phyloP scores from a whole-genome alignment of 2,797 vertebrate species.

The Acomys russatus region DNA sequence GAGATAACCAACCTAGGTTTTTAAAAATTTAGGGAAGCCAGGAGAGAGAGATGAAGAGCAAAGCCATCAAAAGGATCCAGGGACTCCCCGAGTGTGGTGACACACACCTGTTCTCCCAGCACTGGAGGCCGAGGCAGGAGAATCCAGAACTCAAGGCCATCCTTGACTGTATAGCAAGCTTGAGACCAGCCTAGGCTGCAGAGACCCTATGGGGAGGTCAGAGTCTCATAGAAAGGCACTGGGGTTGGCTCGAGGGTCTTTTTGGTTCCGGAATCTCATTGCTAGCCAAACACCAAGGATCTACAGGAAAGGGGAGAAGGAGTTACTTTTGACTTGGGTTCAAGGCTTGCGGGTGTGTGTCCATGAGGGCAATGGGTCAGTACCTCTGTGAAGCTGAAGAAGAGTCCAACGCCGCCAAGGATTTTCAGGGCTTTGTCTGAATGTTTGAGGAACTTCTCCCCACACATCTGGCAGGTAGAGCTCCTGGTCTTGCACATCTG shows the following conservation, averaged over 20 bases:
- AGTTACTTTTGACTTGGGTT: background rate
- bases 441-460: conserved; percentile 92
- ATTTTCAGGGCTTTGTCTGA: conserved; percentile 95
- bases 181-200: background rate
- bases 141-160: background rate
- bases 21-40: conserved; percentile 21
- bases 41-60: background rate
- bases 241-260: conserved; percentile 96
- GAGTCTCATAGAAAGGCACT: conserved; percentile 95
- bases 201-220: background rate
- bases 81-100: background rate
- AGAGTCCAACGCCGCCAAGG: conserved; percentile 96
- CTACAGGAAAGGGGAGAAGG: conserved; percentile 84
- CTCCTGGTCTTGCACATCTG: conserved; percentile 89
- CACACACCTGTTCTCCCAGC: background rate
- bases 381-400: conserved; percentile 98
- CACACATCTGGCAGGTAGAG: conserved; percentile 89
- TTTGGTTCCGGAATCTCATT: conserved; percentile 97
- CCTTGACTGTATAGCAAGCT: background rate
- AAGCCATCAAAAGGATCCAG: background rate
- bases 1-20: conserved; percentile 39
- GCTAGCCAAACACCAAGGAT: conserved; percentile 97
- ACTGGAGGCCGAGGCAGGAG: background rate
- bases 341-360: background rate
- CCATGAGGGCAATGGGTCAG: conserved; percentile 2